Percentiles rank a stretch among this genome's conserved stretches.
These are phyloP conservation scores for Ridgeia piscesae DNA, from an alignment of 1,140 invertebrate genomes.

Conservation along the genomic window DNA sequence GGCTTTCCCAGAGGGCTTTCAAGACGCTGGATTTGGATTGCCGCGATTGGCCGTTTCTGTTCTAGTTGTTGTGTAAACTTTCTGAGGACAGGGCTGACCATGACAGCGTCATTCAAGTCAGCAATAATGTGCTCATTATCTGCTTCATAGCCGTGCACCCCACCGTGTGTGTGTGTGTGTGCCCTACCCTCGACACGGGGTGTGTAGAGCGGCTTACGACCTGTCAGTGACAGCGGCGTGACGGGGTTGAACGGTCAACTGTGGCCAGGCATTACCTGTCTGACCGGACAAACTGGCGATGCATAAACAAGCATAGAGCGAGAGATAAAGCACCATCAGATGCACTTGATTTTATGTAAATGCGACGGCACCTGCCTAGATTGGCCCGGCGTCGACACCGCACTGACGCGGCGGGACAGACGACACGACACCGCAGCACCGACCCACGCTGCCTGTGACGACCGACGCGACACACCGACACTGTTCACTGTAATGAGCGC, in stretches of 20 bases:
- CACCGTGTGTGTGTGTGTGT: background rate
- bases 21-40: background rate
- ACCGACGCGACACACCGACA: background rate
- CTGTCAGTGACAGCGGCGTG: background rate
- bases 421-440: background rate
- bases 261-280: background rate
- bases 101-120: background rate
- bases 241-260: conserved; percentile 3
- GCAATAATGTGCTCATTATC: background rate
- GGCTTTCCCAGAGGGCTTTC: background rate
- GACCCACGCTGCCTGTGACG: too few relatives aligned
- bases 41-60: too few relatives aligned
- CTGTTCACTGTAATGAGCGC: background rate
- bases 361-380: background rate
- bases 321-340: background rate
- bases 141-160: background rate
- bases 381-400: background rate
- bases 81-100: background rate
- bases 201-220: background rate
- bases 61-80: background rate
- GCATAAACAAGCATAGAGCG: background rate
- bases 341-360: conserved; percentile 6
- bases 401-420: background rate
- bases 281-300: background rate
- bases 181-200: background rate